Conservation (phyloP, 2,113 vertebrate species). For the Nibea albiflora region DNA sequence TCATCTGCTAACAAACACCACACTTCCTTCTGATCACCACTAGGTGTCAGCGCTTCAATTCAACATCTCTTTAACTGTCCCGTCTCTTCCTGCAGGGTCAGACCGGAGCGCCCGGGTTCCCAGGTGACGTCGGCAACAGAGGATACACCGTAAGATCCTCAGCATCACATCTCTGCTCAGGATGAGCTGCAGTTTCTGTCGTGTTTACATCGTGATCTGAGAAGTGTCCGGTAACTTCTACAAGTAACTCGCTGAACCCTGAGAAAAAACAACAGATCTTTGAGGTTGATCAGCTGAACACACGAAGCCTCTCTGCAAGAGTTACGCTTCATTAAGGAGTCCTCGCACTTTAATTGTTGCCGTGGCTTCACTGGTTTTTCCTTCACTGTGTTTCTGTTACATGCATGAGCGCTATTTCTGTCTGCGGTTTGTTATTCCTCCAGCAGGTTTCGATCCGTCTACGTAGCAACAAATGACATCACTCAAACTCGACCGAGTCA, state of each 20-base stretch:
- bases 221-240: too few species aligned
- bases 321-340: too few species aligned
- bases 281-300: too few species aligned
- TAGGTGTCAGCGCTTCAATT: background rate
- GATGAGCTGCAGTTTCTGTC: background rate
- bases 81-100: conserved; percentile 75
- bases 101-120: conserved; percentile 78
- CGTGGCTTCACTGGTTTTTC: background rate
- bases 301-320: too few species aligned
- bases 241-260: too few species aligned
- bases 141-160: conserved; percentile 78
- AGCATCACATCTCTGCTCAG: background rate
- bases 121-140: conserved; percentile 80
- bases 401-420: background rate
- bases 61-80: background rate
- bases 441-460: background rate
- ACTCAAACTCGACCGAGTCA: background rate
- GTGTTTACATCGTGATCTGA: too few species aligned
- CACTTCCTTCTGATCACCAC: background rate
- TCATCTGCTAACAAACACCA: too few species aligned
- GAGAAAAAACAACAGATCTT: too few species aligned
- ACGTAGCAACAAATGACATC: background rate
- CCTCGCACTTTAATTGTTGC: background rate
- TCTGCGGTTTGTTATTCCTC: background rate
- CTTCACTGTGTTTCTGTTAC: conserved; percentile 1